A percentile compares a stretch with the other conserved stretches of the same genome.
Conservation (phyloP, 2,113 vertebrate species). For the Numenius arquata region DNA sequence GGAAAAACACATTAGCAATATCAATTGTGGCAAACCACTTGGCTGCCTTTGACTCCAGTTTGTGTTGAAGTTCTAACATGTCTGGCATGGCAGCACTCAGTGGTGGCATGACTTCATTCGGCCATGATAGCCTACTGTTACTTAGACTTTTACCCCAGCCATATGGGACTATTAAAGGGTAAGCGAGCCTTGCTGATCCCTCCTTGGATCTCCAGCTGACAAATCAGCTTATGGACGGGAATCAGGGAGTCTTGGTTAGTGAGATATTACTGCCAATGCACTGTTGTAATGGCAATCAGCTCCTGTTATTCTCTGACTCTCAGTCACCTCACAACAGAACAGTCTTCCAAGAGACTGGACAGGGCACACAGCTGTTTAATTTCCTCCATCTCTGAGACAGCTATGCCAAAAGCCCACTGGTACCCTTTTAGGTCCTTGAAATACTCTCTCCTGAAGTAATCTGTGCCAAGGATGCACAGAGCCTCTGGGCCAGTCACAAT, state of each 20-base stretch:
- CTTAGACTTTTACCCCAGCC: not conserved
- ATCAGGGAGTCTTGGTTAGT: not conserved
- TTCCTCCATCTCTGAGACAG: not conserved
- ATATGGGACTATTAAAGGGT: not conserved
- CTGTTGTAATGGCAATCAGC: not conserved
- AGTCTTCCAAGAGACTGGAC: not conserved
- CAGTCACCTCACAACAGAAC: not conserved
- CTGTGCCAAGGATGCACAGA: not conserved
- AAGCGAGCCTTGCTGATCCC: not conserved
- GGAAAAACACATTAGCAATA: not conserved
- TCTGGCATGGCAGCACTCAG: not conserved
- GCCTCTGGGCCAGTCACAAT: not conserved
- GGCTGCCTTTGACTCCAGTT: not conserved
- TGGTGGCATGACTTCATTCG: not conserved
- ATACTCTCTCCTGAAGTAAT: not conserved
- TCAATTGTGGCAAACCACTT: not conserved
- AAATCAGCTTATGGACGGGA: not conserved
- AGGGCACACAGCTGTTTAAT: not conserved
- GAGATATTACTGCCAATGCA: not conserved
- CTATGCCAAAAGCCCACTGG: not conserved
- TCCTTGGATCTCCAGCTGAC: not conserved
- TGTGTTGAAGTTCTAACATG: not conserved
- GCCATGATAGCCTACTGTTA: not conserved
- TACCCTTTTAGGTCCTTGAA: not conserved
- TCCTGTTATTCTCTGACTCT: not conserved